Base-by-base conservation (phyloP, 2,113 vertebrate genomes). In the Elgaria multicarinata region DNA sequence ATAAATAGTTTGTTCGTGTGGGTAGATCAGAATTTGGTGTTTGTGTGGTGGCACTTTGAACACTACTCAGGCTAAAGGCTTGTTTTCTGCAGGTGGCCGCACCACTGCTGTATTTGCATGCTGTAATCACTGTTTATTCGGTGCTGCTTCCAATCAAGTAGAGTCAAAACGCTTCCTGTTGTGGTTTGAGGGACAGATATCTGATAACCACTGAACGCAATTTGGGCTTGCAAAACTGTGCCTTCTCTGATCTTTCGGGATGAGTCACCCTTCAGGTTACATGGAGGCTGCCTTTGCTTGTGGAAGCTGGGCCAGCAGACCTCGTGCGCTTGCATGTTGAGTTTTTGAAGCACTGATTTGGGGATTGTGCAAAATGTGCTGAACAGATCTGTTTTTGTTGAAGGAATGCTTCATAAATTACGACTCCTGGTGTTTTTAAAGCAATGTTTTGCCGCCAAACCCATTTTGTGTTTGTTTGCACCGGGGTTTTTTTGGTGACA, bases 11-110 rank as follows among this genome's bases (percentile, higher is more conserved):
- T 69, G 3, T 64, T 1, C 14, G 6, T 85, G 12, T 66, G 84
- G 28, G 79, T 71, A 71, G 85, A 76, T 93, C 92, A 92, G 93
- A 93, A 86, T 58, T 76, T 88, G 16, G 69, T 90, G 44, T 83
- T 93, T 83, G 81, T 85, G 42, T 76, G 87, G 83, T 90, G 81
- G 90, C 86, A 83, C 80, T 85, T 93, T 92, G 0, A 6, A 33
- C 58, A 12, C 50, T 66, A 10, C n/a, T 46, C 84, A 81, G 55
- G 89, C 50, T 84, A 86, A 83, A 0, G 39, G 72, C 31, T 74
- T 33, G 7, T 66, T 89, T 94, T 3, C 83, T 88, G 3, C 79
- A 74, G 55, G 55, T 94, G 89, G 42, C 71, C 26, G 86, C 86
- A 89, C 8, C 55, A 1, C 66, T 33, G 39, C 81, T 44, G 28